These are phyloP conservation scores for Pyrocoelia pectoralis DNA, from an alignment of 2,888 invertebrate species.

Conservation along the genomic window DNA sequence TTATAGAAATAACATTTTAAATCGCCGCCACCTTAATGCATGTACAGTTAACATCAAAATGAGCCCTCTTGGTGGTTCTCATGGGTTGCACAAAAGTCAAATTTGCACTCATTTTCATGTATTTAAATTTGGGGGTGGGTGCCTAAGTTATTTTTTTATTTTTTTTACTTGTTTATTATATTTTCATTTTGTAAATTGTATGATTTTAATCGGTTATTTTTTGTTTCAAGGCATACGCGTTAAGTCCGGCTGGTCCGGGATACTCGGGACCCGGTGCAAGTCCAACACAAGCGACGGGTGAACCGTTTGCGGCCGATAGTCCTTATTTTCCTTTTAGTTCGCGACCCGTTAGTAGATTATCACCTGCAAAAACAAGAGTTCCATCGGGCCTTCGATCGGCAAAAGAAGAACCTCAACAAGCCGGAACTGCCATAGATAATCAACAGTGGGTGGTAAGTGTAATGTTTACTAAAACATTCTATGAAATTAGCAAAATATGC, in stretches of 20 bases:
- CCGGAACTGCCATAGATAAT: slow-evolving; percentile 53
- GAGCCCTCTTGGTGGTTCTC: no score
- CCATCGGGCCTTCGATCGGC: slow-evolving; percentile 51
- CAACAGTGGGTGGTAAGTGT: slow-evolving; percentile 59
- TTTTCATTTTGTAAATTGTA: not conserved
- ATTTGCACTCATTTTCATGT: no score
- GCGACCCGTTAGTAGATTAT: slow-evolving; percentile 60
- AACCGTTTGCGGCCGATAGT: slow-evolving; percentile 68
- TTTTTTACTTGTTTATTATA: not conserved
- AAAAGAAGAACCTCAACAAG: slow-evolving; percentile 52
- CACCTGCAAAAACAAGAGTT: slow-evolving; percentile 65
- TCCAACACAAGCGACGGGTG: slow-evolving; percentile 62
- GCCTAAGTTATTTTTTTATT: no score
- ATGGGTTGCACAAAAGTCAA: no score
- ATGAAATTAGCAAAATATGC: slow-evolving; percentile 5
- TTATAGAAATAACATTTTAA: no score
- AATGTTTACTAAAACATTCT: slow-evolving; percentile 1
- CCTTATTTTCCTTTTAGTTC: slow-evolving; percentile 73
- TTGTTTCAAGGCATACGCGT: slow-evolving; percentile 57
- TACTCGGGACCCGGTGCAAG: slow-evolving; percentile 58
- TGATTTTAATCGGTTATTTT: slow-evolving; percentile 13
- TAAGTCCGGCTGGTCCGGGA: slow-evolving; percentile 59
- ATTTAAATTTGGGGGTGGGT: no score
- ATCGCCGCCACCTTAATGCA: no score
- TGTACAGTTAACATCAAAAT: no score